Base-by-base conservation (phyloP, 2,888 invertebrate genomes). In the Caenorhabditis zanzibari region DNA sequence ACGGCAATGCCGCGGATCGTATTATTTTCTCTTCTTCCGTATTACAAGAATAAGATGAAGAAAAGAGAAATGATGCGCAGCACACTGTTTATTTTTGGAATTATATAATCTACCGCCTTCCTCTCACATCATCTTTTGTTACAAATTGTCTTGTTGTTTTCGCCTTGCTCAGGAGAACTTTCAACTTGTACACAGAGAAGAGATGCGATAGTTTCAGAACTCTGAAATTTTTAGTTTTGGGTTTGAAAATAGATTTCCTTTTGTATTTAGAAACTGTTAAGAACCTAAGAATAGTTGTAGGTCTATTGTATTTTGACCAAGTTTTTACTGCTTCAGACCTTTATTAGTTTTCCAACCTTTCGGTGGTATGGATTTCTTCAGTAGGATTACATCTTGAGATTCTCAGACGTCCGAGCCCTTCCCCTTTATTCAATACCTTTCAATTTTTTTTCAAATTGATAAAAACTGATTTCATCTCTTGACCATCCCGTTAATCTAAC, bases 31-130 rank as follows among this genome's bases (percentile, higher is more conserved):
- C 63, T 63, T 24, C 76, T 77, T 77, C 77, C 77, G 69, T 77
- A 77, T 71, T 77, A 77, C 77, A 77, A 14, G 77, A 76, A 49
- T n/a, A 19, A 19, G 47, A 7, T 10, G 54, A 56, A 9, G 58
- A 52, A 24, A 61, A 64, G 47, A 49, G 56, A 56, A 12, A 38
- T 32, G 75, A 76, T 64, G 75, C 58, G 76, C 76, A 59, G 63
- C 63, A 54, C 75, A 69, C 69, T 77, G 77, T 77, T 77, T 77
- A 77, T 77, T 77, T 71, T 77, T 77, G 69, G 77, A 77, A 69
- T 77, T 77, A 77, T 77, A 77, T 77, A 77, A 77, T 77, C 77
- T 47, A 44, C 66, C 49, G 38, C 22, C 69, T 41, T 28, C 41
- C 44, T 47, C 16, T 59, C 58, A 59, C 72, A 49, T 59, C 72